A percentile compares a stretch with the other conserved stretches of the same genome.
Evolutionary conservation across 2,113 vertebrate genomes (phyloP).

Genomic region (Cettia cetti): DNA sequence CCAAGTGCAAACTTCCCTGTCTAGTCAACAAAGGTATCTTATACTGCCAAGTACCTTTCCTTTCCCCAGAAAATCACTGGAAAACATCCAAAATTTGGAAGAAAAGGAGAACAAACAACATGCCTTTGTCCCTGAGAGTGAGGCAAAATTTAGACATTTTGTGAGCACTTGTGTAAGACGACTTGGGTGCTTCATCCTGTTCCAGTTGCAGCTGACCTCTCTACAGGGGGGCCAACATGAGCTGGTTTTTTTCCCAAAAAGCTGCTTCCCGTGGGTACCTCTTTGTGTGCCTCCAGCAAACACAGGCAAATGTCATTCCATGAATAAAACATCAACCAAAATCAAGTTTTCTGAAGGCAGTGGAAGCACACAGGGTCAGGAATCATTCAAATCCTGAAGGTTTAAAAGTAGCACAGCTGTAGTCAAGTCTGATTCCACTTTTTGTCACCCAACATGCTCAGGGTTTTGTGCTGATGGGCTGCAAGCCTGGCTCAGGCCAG

Average conservation of each 20-base stretch:
- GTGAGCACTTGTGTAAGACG: background rate
- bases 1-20: background rate
- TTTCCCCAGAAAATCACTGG: background rate
- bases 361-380: background rate
- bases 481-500: background rate
- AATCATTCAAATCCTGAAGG: background rate
- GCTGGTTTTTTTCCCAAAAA: background rate
- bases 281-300: background rate
- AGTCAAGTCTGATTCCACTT: background rate
- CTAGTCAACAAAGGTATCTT: background rate
- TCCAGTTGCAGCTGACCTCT: background rate
- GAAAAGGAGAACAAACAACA: background rate
- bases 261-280: fast-evolving
- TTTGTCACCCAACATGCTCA: fast-evolving
- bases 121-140: background rate
- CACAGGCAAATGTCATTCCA: background rate
- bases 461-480: background rate
- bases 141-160: background rate
- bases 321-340: background rate
- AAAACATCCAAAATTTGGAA: background rate
- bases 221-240: background rate
- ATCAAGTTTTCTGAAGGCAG: background rate
- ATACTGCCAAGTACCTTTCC: background rate
- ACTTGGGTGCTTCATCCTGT: background rate
- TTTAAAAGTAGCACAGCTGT: background rate